phyloP scores from a whole-genome alignment of 2,888 invertebrate species.

The Hyalella azteca region DNA sequence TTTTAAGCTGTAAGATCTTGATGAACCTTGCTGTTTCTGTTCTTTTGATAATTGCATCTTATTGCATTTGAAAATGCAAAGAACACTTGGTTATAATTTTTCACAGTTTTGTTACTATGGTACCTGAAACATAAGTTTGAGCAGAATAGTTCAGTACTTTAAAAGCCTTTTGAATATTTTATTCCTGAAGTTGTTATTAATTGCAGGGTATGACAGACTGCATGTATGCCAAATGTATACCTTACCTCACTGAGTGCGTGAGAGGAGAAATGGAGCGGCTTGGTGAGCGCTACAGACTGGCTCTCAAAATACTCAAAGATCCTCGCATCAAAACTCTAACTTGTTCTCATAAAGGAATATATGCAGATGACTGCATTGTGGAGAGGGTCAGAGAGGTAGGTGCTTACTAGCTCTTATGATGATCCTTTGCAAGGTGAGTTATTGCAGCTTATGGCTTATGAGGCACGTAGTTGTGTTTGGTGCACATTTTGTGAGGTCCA shows the following conservation, averaged over 20 bases:
- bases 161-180: no score
- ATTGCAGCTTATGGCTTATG: neutral
- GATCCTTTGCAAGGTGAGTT: neutral
- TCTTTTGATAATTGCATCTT: no score
- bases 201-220: constrained; percentile 99
- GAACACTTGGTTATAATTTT: no score
- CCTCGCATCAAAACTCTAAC: constrained; percentile 89
- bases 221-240: constrained; percentile 93
- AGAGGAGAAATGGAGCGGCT: constrained; percentile 96
- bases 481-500: neutral
- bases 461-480: neutral
- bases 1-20: no score
- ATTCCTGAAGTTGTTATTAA: no score
- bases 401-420: neutral
- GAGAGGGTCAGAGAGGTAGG: constrained; percentile 84
- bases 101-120: no score
- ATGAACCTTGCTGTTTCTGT: no score
- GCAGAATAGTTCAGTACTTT: no score
- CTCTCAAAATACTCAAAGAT: constrained; percentile 92
- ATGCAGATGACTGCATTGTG: constrained; percentile 98
- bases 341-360: constrained; percentile 96
- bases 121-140: no score
- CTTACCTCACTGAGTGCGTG: constrained; percentile 98
- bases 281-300: constrained; percentile 92
- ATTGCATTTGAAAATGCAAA: no score